Evolutionary conservation across 2,797 vertebrate species (phyloP).

Genomic region (Propithecus deckenii): DNA sequence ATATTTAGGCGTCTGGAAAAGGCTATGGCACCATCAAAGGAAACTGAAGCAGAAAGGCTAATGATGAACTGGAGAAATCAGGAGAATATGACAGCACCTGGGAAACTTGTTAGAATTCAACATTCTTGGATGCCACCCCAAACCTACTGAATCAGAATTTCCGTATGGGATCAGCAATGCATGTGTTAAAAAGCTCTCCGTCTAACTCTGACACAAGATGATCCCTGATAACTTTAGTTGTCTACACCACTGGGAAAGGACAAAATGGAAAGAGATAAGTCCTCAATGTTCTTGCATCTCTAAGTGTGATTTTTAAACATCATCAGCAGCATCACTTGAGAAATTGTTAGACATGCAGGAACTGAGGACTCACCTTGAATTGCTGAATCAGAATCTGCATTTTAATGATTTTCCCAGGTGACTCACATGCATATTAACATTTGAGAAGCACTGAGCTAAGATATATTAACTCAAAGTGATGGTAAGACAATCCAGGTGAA

Average conservation of each 20-base stretch:
- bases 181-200: not conserved
- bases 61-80: not conserved
- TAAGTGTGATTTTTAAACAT: not conserved
- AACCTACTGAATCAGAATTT: not conserved
- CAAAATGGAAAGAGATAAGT: not conserved
- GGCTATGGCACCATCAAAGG: fast-evolving
- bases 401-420: constrained; percentile 4
- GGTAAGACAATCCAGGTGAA: not conserved
- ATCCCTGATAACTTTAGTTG: not conserved
- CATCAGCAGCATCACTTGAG: not conserved
- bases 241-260: not conserved
- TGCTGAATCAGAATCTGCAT: not conserved
- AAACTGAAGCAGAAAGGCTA: not conserved
- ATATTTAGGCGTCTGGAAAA: not conserved
- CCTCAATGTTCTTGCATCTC: not conserved
- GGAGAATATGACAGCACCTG: not conserved
- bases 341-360: not conserved
- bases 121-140: not conserved
- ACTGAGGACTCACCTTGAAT: not conserved
- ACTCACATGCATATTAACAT: not conserved
- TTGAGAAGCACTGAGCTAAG: not conserved
- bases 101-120: not conserved
- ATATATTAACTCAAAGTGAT: not conserved
- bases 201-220: not conserved
- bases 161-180: not conserved